These are phyloP conservation scores for Limnephilus lunatus DNA, from an alignment of 2,888 invertebrate genomes.

Conservation along the genomic window DNA sequence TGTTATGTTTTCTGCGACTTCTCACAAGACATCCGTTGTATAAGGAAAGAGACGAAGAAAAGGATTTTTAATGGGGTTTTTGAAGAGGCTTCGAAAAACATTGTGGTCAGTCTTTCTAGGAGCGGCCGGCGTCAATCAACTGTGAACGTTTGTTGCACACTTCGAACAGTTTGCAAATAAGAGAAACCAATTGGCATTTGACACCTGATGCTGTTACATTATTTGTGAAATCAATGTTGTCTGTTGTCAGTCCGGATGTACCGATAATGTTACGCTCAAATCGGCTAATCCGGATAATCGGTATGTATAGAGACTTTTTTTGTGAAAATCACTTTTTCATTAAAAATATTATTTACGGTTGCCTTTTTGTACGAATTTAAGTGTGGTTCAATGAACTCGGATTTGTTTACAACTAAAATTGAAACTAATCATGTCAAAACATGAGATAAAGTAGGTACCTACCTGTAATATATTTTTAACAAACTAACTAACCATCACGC, in stretches of 20 bases:
- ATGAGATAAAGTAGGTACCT: too few species aligned
- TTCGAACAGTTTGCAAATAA: neutral
- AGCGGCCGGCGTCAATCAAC: neutral
- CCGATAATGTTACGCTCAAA: too few species aligned
- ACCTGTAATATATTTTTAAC: too few species aligned
- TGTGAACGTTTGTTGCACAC: neutral
- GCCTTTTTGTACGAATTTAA: too few species aligned
- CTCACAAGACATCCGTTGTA: neutral
- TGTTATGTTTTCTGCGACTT: neutral
- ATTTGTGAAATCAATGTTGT: neutral
- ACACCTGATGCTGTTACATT: neutral
- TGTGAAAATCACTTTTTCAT: too few species aligned
- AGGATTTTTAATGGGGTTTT: neutral
- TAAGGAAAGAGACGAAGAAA: neutral
- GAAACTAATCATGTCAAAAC: too few species aligned
- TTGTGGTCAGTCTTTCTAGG: neutral
- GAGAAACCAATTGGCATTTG: neutral
- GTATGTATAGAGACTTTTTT: too few species aligned
- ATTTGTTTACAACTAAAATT: too few species aligned
- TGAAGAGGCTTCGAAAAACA: neutral
- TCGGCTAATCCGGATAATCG: too few species aligned
- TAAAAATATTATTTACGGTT: too few species aligned
- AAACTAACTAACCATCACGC: too few species aligned
- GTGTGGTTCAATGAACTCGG: too few species aligned
- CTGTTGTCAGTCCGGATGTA: neutral